These are phyloP conservation scores for Myotis daubentonii DNA, from an alignment of 2,797 vertebrate genomes.

Conservation along the genomic window DNA sequence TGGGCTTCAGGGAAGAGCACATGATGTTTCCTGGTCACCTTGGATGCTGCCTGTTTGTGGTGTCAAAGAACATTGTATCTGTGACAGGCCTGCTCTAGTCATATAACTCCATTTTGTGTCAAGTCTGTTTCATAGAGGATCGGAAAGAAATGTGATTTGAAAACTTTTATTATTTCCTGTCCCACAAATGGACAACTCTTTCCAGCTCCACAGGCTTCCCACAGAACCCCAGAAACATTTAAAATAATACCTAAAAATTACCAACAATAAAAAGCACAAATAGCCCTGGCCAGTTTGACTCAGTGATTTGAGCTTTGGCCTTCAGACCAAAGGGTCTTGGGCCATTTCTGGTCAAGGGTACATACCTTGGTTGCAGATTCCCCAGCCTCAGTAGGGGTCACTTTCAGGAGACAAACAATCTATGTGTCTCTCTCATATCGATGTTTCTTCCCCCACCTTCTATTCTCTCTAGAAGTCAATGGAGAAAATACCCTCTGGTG, in stretches of 20 bases:
- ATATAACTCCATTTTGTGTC: neutral
- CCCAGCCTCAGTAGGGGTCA: no score
- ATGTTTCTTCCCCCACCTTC: no score
- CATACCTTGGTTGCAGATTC: no score
- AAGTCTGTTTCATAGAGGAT: neutral
- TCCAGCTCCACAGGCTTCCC: neutral
- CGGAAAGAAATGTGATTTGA: neutral
- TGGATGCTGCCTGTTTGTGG: fast-evolving
- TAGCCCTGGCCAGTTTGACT: neutral
- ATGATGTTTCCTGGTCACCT: fast-evolving
- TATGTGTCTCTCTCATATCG: no score
- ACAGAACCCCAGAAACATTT: neutral
- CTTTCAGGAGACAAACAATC: no score
- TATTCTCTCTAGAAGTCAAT: no score
- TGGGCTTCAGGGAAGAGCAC: neutral
- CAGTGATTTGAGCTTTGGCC: no score
- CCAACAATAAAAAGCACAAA: neutral
- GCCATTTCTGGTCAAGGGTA: no score
- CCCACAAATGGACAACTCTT: no score
- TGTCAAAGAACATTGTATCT: neutral
- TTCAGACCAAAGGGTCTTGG: no score
- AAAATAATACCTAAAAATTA: neutral
- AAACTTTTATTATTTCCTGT: neutral
- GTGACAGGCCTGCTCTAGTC: fast-evolving
- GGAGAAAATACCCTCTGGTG: no score